Evolutionary conservation across 2,888 invertebrate species (phyloP), one percentile per base, ranked within the genome.

Genomic region (Leptopilina myrica): DNA sequence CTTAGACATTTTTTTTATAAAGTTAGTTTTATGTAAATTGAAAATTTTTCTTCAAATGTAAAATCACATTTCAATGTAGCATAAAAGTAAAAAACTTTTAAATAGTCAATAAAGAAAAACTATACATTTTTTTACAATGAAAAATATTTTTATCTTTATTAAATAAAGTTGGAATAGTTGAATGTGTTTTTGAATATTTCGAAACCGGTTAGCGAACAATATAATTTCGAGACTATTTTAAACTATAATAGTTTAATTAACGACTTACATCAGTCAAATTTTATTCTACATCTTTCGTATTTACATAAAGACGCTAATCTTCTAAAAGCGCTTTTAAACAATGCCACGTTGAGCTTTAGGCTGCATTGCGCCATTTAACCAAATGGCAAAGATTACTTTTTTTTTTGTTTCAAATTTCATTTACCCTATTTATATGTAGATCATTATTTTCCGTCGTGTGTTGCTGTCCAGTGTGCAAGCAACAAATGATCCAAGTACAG

Each of bases 321-420:
- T 8, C 73, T 73, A 73, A 73, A 73, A 73, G 73, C 73, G 33
- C 33, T 56, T 73, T 73, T 73, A 73, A 56, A 73, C 73, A 56
- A 73, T n/a, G 53, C 6, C 53, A 73, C 26, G 33, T 73, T 73
- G 73, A 73, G 73, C 56, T 73, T 73, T 14, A 33, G 49, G 73
- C 56, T 73, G n/a, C 53, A 49, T 67, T 49, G 49, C 67, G 49
- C 49, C 67, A 67, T 67, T 49, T 49, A 9, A 20, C 62, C n/a
- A 53, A 33, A 14, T 8, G 49, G 26, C 64, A 64, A 14, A 33
- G 64, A 64, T 64, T 40, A 6, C 20, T 20, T 33, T 64, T 12
- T 64, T 12, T 20, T 64, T 64, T 64, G n/a, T 20, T 20, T 14
- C n/a, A 15, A 7, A 62, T 20, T 62, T 62, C 5, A 15, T 8